Evolutionary conservation across 2,113 vertebrate genomes (phyloP), one percentile per base, ranked within the genome.

Genomic region (Etheostoma cragini): DNA sequence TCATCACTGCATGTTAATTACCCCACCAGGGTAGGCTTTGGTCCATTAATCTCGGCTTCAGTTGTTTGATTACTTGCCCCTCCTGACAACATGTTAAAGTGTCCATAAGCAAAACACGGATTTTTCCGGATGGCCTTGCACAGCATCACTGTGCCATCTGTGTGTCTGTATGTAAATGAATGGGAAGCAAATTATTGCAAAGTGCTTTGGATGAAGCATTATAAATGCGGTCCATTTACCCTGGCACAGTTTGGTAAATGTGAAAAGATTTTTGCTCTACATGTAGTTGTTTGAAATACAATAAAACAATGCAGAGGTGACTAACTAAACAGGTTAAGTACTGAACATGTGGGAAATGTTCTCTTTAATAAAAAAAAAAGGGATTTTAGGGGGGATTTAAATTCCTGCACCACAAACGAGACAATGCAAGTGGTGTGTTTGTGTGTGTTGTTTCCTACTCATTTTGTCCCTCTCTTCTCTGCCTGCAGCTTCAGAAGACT

Each of bases 401-500:
- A 38, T 38, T 38, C 35, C 35, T 38, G 35, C 35, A 38, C 35
- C 35, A 38, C 8, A 38, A 38, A 38, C 1, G 8, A 38, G 35
- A 38, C 35, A 38, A 38, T 8, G 35, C 35, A 38, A 38, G 2
- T 42, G 38, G 38, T 30, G 30, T 30, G 30, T 30, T 1, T 10
- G 38, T 42, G 10, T 42, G 38, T 42, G 8, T 11, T 38, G 35
- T 38, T 38, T 38, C 35, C 35, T 38, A 38, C 35, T 38, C 7
- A 42, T 42, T 11, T 42, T 1, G 10, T 42, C 21, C 13, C 12
- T 42, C 1, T 74, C 17, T 49, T 78, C 15, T 72, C n/a, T n/a
- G 1, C 8, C 79, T 72, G 8, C 95, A 99, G 98, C 97, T 99
- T 74, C 98, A 99, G 95, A 99, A 97, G 88, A 98, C 98, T 72